phyloP scores from a whole-genome alignment of 2,113 vertebrate genomes.

The Isichthys henryi region DNA sequence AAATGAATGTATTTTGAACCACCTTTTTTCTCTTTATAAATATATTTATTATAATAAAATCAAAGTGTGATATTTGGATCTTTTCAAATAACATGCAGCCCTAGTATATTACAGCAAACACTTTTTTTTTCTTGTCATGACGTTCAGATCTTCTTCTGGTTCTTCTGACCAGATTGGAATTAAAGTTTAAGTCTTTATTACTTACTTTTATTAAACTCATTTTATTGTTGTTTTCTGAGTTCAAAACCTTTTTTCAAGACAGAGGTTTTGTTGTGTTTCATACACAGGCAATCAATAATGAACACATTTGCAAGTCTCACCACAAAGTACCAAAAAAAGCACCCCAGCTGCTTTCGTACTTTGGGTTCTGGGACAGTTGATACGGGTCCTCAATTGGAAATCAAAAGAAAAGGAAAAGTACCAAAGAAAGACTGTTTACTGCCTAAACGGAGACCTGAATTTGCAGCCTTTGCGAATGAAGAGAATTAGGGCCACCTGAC shows the following conservation, averaged over 20 bases:
- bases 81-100: neutral
- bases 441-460: neutral
- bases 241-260: neutral
- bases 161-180: neutral
- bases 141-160: neutral
- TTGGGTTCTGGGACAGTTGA: neutral
- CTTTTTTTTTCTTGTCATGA: neutral
- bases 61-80: neutral
- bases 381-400: neutral
- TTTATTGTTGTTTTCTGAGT: neutral
- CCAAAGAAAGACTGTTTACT: neutral
- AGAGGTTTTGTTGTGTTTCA: neutral
- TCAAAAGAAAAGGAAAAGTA: neutral
- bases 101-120: neutral
- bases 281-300: neutral
- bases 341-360: neutral
- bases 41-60: neutral
- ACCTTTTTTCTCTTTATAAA: neutral
- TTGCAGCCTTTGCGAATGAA: neutral
- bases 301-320: neutral
- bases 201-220: neutral
- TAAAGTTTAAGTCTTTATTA: neutral
- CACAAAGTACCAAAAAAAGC: neutral
- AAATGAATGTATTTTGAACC: neutral
- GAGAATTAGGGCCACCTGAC: neutral